Evolutionary conservation across 2,888 invertebrate species (phyloP).

Genomic region (Andrena marginata): DNA sequence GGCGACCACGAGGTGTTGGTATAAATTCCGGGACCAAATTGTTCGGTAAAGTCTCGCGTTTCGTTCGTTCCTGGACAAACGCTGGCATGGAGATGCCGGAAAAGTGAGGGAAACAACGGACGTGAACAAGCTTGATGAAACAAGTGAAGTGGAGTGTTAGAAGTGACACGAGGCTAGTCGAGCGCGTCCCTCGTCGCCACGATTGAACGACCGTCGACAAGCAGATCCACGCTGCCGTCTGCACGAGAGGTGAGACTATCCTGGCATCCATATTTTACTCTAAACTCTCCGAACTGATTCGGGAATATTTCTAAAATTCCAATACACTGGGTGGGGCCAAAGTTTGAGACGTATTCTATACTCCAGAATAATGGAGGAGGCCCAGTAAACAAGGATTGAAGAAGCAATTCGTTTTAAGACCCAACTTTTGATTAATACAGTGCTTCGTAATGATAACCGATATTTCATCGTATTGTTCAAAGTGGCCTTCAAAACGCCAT

Average conservation of each 20-base stretch:
- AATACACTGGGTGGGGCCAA: too few species aligned
- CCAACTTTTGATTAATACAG: too few species aligned
- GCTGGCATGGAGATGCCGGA: background rate
- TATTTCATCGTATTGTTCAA: too few species aligned
- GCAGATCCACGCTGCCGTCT: constrained; percentile 80
- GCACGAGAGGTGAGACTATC: constrained; percentile 78
- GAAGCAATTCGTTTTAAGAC: too few species aligned
- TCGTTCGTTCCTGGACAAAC: background rate
- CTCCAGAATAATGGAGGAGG: too few species aligned
- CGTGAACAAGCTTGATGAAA: constrained; percentile 41
- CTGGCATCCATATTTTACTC: background rate
- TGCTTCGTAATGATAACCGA: too few species aligned
- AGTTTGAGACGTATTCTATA: too few species aligned
- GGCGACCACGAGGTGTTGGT: background rate
- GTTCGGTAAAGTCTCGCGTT: background rate
- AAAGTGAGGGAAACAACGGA: constrained; percentile 15
- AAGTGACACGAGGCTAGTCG: constrained; percentile 56
- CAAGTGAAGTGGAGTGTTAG: constrained; percentile 66
- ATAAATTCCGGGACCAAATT: background rate
- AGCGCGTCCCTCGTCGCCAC: constrained; percentile 63
- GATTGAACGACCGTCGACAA: constrained; percentile 72
- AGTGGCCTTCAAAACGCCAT: too few species aligned
- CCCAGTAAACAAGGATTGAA: too few species aligned
- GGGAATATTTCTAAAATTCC: background rate
- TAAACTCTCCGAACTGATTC: background rate